A percentile compares a stretch with the other conserved stretches of the same genome.
phyloP scores from a whole-genome alignment of 2,888 invertebrate species.

The Troilus luridus region DNA sequence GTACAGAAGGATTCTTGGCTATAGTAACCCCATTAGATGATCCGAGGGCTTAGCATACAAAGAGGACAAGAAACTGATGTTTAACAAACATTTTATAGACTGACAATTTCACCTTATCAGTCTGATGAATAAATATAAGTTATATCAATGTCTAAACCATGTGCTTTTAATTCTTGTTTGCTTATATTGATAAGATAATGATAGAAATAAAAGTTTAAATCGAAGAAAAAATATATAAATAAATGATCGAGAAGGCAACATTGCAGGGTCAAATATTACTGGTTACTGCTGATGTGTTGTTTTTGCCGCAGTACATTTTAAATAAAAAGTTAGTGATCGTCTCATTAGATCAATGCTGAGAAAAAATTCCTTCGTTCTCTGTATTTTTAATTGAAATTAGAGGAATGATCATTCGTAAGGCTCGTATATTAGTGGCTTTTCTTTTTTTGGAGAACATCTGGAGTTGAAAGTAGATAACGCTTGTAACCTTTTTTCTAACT shows the following conservation, averaged over 20 bases:
- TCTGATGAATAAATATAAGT: neutral
- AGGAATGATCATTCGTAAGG: slow-evolving; percentile 17
- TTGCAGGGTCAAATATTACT: slow-evolving; percentile 56
- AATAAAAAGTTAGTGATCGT: slow-evolving; percentile 17
- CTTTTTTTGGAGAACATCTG: neutral
- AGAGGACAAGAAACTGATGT: neutral
- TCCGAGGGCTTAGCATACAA: neutral
- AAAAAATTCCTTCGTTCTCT: neutral
- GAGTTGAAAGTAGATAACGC: slow-evolving; percentile 35
- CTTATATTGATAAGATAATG: neutral
- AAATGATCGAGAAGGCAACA: slow-evolving; percentile 47
- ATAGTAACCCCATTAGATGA: too few relatives aligned
- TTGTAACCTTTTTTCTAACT: neutral
- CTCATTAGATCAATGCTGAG: neutral
- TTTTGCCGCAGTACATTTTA: slow-evolving; percentile 56
- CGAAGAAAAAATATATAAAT: neutral
- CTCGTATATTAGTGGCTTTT: neutral
- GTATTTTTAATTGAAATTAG: neutral
- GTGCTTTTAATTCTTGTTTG: too few relatives aligned
- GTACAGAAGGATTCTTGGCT: neutral
- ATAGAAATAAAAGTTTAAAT: neutral
- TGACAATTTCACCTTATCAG: neutral
- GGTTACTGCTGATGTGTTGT: slow-evolving; percentile 58
- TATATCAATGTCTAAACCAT: neutral
- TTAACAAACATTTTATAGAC: neutral